Evolutionary conservation across 2,888 invertebrate species (phyloP), one percentile per base, ranked within the genome.

Genomic region (Diaperis boleti): DNA sequence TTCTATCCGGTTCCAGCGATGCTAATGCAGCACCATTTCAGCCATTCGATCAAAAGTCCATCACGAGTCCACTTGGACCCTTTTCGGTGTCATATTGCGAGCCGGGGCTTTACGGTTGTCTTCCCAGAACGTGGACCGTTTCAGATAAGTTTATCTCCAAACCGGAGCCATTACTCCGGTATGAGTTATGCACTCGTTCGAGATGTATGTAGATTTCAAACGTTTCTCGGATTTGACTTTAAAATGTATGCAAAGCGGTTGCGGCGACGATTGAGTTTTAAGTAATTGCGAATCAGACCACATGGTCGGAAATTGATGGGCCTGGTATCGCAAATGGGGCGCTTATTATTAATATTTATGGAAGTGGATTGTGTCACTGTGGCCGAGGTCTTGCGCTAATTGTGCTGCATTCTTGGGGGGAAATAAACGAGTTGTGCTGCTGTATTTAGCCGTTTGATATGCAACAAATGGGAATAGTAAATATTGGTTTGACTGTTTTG

Each of bases 1-100:
- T 64, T 66, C 66, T 66, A 68, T 64, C 66, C 59, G 63, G 62
- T 60, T 65, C 41, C 39, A 17, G 49, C 29, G 37, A 55, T 37
- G 29, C 33, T 47, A 50, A 42, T 54, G 41, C 54, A 29, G 7
- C 11, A 22, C 31, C 29, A 42, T 54, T 49, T 54, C 41, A 54
- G 31, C 17, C 31, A 29, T 55, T 37, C 22, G 37, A 54, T 37
- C 45, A 45, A 44, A 31, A 55, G 11, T 13, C 42, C 31, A 44
- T 55, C 31, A 55, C 15, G 10, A 26, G 20, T 49, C 7, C 20
- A 20, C 20, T n/a, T 5, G 1, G 41, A 29, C 41, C 15, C 15
- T 39, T 17, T 8, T 8, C 35, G 11, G 49, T 35, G 49, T 49
- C 35, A 1, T 11, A 49, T 49, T 49, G 47, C 49, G 11, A 15